Evolutionary conservation across 2,888 invertebrate genomes (phyloP).

Genomic region (Lasioglossum malachurum): DNA sequence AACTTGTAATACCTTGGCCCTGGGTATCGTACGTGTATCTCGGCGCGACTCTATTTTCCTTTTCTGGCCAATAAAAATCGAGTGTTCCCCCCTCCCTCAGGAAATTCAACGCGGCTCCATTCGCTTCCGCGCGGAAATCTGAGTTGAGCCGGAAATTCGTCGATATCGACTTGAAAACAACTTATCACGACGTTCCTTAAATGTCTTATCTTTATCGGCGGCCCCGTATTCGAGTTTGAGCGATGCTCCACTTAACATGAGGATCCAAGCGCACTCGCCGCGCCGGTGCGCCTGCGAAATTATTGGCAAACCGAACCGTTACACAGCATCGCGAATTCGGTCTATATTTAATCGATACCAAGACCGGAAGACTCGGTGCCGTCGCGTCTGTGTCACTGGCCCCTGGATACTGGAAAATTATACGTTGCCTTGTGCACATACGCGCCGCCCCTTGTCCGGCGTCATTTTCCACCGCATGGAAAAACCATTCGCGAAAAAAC

Average conservation of each 20-base stretch:
- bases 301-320: slow-evolving; percentile 35
- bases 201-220: slow-evolving; percentile 42
- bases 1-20: not conserved
- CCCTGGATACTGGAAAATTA: slow-evolving; percentile 54
- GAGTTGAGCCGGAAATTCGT: slow-evolving; percentile 16
- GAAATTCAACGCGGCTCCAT: not conserved
- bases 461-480: slow-evolving; percentile 41
- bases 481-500: slow-evolving; percentile 39
- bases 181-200: slow-evolving; percentile 45
- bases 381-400: slow-evolving; percentile 60
- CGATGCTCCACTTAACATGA: slow-evolving; percentile 56
- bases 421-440: slow-evolving; percentile 36
- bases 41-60: not conserved
- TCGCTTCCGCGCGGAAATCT: slow-evolving; percentile 29
- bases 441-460: slow-evolving; percentile 11
- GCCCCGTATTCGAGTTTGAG: slow-evolving; percentile 45
- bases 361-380: slow-evolving; percentile 57
- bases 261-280: not conserved
- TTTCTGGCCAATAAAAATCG: slow-evolving; percentile 8
- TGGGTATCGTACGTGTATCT: not conserved
- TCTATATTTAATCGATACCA: slow-evolving; percentile 53
- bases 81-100: not conserved
- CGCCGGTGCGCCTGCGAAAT: slow-evolving; percentile 12
- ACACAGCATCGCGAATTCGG: not conserved
- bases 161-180: slow-evolving; percentile 45